A percentile compares a stretch with the other conserved stretches of the same genome.
phyloP scores from a whole-genome alignment of 2,888 invertebrate genomes.

The Ophion slaviceki region DNA sequence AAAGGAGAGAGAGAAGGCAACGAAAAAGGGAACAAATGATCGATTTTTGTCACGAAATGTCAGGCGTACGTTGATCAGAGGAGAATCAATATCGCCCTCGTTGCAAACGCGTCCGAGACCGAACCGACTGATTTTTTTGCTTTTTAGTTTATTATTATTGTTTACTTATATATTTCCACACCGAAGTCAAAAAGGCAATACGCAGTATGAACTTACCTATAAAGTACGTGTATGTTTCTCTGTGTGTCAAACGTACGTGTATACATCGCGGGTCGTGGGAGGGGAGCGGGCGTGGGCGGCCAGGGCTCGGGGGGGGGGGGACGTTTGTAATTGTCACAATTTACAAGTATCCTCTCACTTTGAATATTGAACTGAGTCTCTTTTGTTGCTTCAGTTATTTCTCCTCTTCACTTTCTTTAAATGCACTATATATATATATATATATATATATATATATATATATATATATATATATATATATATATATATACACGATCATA shows the following conservation, averaged over 20 bases:
- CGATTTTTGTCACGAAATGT: constrained; percentile 44
- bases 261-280: constrained; percentile 70
- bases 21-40: constrained; percentile 11
- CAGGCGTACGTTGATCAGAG: constrained; percentile 5
- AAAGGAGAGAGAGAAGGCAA: not conserved
- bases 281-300: constrained; percentile 20
- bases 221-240: constrained; percentile 79
- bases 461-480: constrained; percentile 40
- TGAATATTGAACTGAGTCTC: constrained; percentile 59
- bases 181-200: constrained; percentile 84
- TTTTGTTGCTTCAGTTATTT: constrained; percentile 33
- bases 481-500: constrained; percentile 19
- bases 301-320: constrained; percentile 34
- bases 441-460: not conserved
- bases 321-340: constrained; percentile 62
- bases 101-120: constrained; percentile 65
- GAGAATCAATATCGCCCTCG: constrained; percentile 60
- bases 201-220: constrained; percentile 83
- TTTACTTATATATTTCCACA: constrained; percentile 80
- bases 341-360: constrained; percentile 62
- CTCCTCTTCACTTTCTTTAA: constrained; percentile 19
- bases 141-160: constrained; percentile 16
- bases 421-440: constrained; percentile 52
- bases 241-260: constrained; percentile 69
- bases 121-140: constrained; percentile 74